Base-by-base conservation (phyloP, 2,888 invertebrate species). In the Tenthredo livida region DNA sequence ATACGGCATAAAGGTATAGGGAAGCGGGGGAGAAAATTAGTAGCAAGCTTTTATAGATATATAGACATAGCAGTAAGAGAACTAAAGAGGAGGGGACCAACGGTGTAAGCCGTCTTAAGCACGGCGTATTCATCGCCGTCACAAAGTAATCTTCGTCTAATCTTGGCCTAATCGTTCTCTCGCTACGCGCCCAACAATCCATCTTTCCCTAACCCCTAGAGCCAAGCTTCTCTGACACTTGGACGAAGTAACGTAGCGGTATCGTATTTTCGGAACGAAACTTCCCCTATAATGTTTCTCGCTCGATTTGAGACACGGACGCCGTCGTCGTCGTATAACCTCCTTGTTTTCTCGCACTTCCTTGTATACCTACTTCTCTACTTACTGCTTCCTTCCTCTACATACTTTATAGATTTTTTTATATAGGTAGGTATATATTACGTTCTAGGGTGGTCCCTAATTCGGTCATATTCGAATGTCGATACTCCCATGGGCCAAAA, bases 61-160 rank as follows among this genome's bases (percentile, higher is more conserved):
- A 61, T 61, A 61, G 21, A 61, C 25, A 61, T 61, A 25, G 25
- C 61, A 61, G 21, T 12, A 12, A 21, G 61, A 12, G 9, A 61
- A 21, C 21, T 9, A 15, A 21, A 5, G 58, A 21, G 37, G 78
- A 9, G n/a, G 78, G 12, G n/a, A 9, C n/a, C 17, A n/a, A 7
- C 17, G 29, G 33, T 61, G 61, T 80, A 80, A 80, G 78, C 78
- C 78, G 61, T 80, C 78, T 58, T 61, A 80, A 61, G 78, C 78
- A 80, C 12, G 78, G 21, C 78, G 61, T 80, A 80, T 80, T 80
- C 61, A 80, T 80, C 78, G 78, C 78, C 78, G 78, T 80, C 78
- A 80, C 78, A 80, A 80, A 80, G 78, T 80, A 80, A 80, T 80
- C 78, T 80, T 80, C 78, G 78, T 80, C 78, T 80, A 80, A 80